Base-by-base conservation (phyloP, 2,888 invertebrate genomes). In the Flabesymbios commensalis region DNA sequence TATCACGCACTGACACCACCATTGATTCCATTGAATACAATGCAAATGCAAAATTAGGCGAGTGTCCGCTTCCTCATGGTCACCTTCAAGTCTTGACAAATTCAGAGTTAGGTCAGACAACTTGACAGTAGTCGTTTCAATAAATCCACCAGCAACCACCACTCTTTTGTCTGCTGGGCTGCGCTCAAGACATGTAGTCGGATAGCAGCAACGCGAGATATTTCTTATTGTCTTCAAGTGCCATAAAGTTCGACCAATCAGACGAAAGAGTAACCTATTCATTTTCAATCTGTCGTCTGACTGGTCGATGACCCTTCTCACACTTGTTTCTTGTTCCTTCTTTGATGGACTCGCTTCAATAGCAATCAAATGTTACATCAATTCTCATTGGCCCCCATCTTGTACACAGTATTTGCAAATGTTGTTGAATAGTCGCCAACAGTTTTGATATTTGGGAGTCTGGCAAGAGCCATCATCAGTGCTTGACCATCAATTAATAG, bases 101-200 rank as follows among this genome's bases (percentile, higher is more conserved):
- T 53, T 39, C 7, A 53, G 10, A 5, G 17, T 19, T n/a, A 39
- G 53, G 24, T 57, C 54, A n/a, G 57, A 57, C 32, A 53, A 57
- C 33, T 57, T 56, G 31, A 57, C 57, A 17, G 31, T 57, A 19
- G 57, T 57, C 22, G 53, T 53, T n/a, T 57, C 33, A 10, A n/a
- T n/a, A 33, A 57, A 49, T 22, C 57, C 57, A n/a, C 57, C 57
- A 29, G 57, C 26, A n/a, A 57, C 54, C n/a, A 57, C 54, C 7
- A 57, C 29, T 32, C 31, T n/a, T 31, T 57, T 57, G 32, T 57
- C 54, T 32, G 29, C 14, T 22, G 47, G 56, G 47, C n/a, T 7
- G n/a, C n/a, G n/a, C 10, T 14, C 49, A 49, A 29, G 7, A 19
- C 22, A 29, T 14, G 24, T 5, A n/a, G 10, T 49, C 14, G 7